These are phyloP conservation scores for Spizaetus ornatus DNA, from an alignment of 2,113 vertebrate genomes.

Conservation along the genomic window DNA sequence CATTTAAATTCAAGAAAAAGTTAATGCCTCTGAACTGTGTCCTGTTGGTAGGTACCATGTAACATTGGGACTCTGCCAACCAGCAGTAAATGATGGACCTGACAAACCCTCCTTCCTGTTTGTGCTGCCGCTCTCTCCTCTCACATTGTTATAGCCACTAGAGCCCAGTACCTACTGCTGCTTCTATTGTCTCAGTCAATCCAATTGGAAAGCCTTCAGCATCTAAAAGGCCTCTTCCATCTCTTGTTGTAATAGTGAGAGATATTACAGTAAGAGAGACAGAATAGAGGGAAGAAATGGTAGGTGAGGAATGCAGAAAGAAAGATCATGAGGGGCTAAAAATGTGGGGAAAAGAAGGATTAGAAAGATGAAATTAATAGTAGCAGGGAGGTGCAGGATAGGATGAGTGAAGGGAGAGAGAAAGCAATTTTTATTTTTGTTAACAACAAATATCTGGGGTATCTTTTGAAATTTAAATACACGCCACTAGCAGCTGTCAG, in stretches of 20 bases:
- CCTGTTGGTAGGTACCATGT: background rate
- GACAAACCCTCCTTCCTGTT: background rate
- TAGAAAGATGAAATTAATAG: background rate
- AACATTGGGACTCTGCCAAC: fast-evolving
- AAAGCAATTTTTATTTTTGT: background rate
- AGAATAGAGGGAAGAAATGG: background rate
- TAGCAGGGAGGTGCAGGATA: background rate
- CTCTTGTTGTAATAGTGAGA: background rate
- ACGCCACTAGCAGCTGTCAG: background rate
- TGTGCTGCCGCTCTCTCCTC: background rate
- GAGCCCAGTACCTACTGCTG: background rate
- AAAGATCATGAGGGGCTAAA: background rate
- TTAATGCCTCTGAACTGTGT: background rate
- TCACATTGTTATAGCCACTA: background rate
- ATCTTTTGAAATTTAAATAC: background rate
- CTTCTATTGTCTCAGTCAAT: background rate
- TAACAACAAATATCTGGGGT: background rate
- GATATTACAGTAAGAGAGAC: background rate
- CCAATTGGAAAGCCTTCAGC: background rate
- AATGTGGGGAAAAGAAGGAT: background rate
- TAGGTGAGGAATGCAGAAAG: background rate
- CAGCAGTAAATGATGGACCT: background rate
- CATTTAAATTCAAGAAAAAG: background rate
- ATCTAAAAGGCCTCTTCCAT: background rate
- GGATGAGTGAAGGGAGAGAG: background rate